Conservation (phyloP, 2,888 invertebrate genomes). For the Dolichomitus sp. region DNA sequence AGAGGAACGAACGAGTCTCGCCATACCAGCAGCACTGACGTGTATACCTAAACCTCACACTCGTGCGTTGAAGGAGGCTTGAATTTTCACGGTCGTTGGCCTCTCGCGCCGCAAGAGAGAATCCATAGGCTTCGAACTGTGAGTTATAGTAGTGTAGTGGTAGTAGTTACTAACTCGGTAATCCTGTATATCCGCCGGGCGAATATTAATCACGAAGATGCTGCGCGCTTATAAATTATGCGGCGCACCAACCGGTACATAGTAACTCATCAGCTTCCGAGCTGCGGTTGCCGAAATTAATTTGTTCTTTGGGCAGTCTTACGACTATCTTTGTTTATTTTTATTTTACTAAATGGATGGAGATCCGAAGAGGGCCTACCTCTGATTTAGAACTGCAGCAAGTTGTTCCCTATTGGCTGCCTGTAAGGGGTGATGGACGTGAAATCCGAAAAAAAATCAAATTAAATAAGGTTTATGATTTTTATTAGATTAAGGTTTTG, state of each 20-base stretch:
- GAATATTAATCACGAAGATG: conserved; percentile 65
- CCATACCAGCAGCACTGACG: not conserved
- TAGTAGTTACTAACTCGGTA: conserved; percentile 46
- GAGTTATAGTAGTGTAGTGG: conserved; percentile 38
- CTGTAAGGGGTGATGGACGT: too few relatives aligned
- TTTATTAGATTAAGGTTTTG: too few relatives aligned
- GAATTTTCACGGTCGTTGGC: conserved; percentile 61
- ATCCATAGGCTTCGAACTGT: conserved; percentile 33
- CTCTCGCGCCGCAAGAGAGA: conserved; percentile 23
- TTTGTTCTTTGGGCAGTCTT: conserved; percentile 35
- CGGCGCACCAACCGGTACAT: conserved; percentile 32
- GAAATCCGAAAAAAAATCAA: too few relatives aligned
- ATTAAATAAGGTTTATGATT: too few relatives aligned
- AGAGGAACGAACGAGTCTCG: conserved; percentile 17
- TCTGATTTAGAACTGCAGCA: too few relatives aligned
- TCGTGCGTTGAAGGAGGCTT: conserved; percentile 42
- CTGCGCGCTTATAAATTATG: conserved; percentile 55
- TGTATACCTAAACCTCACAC: conserved; percentile 39
- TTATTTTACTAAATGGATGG: not conserved
- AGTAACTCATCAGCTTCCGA: conserved; percentile 31
- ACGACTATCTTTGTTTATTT: not conserved
- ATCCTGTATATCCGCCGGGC: conserved; percentile 53
- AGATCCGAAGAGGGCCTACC: too few relatives aligned
- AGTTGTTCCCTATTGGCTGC: too few relatives aligned
- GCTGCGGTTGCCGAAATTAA: conserved; percentile 37